Base-by-base conservation (phyloP, 2,113 vertebrate genomes). In the Empidonax traillii region DNA sequence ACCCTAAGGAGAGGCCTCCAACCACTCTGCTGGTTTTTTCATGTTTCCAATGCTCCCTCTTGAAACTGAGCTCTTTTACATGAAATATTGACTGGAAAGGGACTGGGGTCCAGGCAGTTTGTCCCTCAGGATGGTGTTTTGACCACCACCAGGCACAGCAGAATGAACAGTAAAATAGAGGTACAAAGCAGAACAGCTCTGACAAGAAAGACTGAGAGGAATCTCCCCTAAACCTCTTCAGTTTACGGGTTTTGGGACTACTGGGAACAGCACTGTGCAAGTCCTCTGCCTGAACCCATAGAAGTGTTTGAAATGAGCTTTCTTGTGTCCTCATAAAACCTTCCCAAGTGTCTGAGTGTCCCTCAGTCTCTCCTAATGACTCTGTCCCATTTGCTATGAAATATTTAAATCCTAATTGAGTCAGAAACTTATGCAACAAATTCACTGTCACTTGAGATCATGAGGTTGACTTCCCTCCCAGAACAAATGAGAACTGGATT, bases 391-490 rank as follows among this genome's bases (percentile, higher is more conserved):
- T 92, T 52, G 19, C 22, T 87, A 89, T 94, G 41, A 93, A 96
- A 93, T 87, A 95, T 96, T 97, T 89, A 93, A 93, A 91, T 72
- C 47, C 65, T 93, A 87, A 90, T 93, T 89, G 44, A 93, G 68
- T 67, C 69, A 94, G 91, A 89, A 86, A 75, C 33, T 80, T 92
- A 72, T 49, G 65, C 62, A 92, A 87, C 27, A 44, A 25, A 66
- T 78, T 95, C 69, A 37, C 87, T 51, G 18, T 95, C 73, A 65
- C 79, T 96, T 86, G 72, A 92, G 46, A 94, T 90, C 83, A 77
- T 51, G 59, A 92, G 43, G 52, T 12, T 80, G 72, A 92, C 75
- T 88, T 90, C 47, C 35, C 9, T 90, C 16, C 14, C 27, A 56
- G 63, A 77, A 87, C 14, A 93, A 86, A 58, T 25, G 7, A 78